Evolutionary conservation across 2,113 vertebrate species (phyloP).

Genomic region (Dasyprocta punctata): DNA sequence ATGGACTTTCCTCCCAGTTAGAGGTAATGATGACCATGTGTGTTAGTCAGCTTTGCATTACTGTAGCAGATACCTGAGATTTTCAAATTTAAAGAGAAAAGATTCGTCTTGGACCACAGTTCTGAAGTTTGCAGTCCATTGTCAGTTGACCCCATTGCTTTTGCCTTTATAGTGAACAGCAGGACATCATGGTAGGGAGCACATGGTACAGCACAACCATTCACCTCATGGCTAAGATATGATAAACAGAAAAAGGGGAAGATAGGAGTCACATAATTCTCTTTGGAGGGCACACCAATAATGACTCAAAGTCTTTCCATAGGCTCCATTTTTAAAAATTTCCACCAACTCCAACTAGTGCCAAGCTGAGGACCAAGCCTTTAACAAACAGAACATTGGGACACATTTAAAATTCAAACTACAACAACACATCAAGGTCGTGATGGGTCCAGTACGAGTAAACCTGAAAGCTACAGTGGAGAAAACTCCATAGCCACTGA

Average conservation of each 20-base stretch:
- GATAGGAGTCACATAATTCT: no score
- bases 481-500: not conserved
- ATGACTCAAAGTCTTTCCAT: not conserved
- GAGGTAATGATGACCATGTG: not conserved
- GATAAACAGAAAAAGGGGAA: not conserved
- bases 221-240: not conserved
- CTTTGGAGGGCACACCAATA: not conserved
- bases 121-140: not conserved
- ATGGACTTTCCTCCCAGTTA: not conserved
- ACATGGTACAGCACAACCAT: not conserved
- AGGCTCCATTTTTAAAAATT: not conserved
- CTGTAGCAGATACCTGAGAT: not conserved
- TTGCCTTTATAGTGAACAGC: no score
- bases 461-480: not conserved
- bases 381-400: not conserved
- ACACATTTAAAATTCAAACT: not conserved
- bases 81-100: not conserved
- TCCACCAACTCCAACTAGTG: not conserved
- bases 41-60: not conserved
- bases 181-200: not conserved
- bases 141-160: not conserved
- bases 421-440: not conserved
- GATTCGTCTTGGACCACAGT: not conserved
- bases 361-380: not conserved
- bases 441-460: not conserved